Conservation (phyloP, 2,113 vertebrate species). For the Ondatra zibethicus region DNA sequence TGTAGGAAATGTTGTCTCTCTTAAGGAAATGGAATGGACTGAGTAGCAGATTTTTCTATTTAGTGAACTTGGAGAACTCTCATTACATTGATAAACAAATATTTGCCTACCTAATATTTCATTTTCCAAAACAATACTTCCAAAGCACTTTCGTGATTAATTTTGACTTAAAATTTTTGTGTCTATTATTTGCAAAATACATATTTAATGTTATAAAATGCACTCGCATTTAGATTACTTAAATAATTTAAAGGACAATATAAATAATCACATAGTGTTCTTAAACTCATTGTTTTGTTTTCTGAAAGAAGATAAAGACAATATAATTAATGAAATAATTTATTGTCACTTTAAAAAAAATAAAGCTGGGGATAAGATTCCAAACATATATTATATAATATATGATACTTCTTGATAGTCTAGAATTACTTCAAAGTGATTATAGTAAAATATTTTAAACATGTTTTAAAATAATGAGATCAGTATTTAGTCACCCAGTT, state of each 20-base stretch:
- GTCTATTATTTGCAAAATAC: not conserved
- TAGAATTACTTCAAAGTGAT: not conserved
- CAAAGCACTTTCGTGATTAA: not conserved
- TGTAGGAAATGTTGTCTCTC: constrained; percentile 31
- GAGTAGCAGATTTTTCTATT: not conserved
- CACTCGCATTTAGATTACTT: not conserved
- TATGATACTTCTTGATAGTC: not conserved
- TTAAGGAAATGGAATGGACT: constrained; percentile 30
- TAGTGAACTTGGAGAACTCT: not conserved
- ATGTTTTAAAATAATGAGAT: constrained; percentile 5
- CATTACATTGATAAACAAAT: constrained; percentile 16
- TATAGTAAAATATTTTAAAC: not conserved
- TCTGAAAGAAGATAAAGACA: not conserved
- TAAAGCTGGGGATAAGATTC: not conserved
- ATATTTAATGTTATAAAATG: not conserved
- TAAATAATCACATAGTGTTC: not conserved
- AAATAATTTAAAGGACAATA: not conserved
- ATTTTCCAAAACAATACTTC: not conserved
- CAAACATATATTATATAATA: not conserved
- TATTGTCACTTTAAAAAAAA: not conserved
- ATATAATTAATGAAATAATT: not conserved
- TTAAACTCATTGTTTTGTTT: constrained; percentile 30
- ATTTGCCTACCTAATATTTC: constrained; percentile 12
- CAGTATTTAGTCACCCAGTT: not conserved
- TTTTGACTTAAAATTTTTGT: constrained; percentile 1